These are phyloP conservation scores for Heliconius hewitsoni DNA, from an alignment of 1,140 invertebrate genomes.

Conservation along the genomic window DNA sequence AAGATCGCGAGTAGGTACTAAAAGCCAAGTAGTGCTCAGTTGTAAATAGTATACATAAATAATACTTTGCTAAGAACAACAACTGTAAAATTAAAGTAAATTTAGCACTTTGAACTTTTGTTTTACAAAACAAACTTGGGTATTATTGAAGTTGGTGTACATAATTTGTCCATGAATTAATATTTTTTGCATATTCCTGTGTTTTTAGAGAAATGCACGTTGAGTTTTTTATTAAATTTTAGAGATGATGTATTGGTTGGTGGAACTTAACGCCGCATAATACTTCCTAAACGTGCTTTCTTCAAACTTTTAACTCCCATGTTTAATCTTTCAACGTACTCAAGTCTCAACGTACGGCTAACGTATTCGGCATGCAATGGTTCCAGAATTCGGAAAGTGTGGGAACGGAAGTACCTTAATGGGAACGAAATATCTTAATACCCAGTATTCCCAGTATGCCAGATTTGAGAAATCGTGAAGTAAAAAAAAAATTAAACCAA, in stretches of 20 bases:
- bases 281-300: too few species aligned
- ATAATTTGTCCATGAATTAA: background rate
- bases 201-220: background rate
- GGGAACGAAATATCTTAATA: background rate
- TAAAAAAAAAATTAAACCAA: background rate
- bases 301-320: too few species aligned
- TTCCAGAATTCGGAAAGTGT: background rate
- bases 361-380: background rate
- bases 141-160: background rate
- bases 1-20: background rate
- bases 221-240: too few species aligned
- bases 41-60: conserved; percentile 5
- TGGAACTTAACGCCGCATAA: too few species aligned
- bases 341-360: background rate
- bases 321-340: too few species aligned
- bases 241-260: too few species aligned
- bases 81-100: conserved; percentile 7
- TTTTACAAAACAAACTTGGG: background rate
- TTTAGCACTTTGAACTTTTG: background rate
- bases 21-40: background rate
- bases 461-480: too few species aligned
- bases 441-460: background rate
- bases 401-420: background rate
- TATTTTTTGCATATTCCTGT: background rate
- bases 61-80: conserved; percentile 3